Evolutionary conservation across 2,888 invertebrate species (phyloP), one percentile per base, ranked within the genome.

Genomic region (Peribatodes rhomboidaria): DNA sequence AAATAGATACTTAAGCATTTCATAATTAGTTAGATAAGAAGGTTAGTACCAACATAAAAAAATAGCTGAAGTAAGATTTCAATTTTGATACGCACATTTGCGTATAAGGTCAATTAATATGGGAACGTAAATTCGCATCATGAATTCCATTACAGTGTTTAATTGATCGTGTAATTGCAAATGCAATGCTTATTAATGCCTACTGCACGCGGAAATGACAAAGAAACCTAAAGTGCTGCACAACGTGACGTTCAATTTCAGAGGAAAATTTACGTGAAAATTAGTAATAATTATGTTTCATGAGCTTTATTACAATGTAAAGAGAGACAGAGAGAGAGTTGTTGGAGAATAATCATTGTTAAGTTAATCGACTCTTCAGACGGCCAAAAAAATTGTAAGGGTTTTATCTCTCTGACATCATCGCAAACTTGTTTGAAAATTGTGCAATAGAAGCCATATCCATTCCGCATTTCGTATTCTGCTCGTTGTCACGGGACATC

Each of bases 131-230:
- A 55, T 16, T 55, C 8, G 44, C 58, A 53, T 49, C 47, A 41
- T 11, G 18, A 54, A 59, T 59, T 49, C 49, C 35, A 59, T 59
- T 50, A 64, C n/a, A 18, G 49, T 27, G 52, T 50, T 44, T 42
- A 65, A 65, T 62, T 42, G 54, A 50, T 57, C 59, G 64, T 69
- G 54, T 60, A 53, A 65, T 67, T 67, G 56, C 55, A 56, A 59
- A 62, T 59, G 44, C 46, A 42, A 27, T 59, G 49, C 61, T 31
- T 35, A 50, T 31, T 44, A 49, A 50, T 56, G 16, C 14, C n/a
- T 31, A 35, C 33, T 16, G 41, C 27, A n/a, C 16, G 46, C 52
- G 53, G 44, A 63, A 39, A 57, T 63, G 44, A 31, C 50, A 18
- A 46, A 18, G 22, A n/a, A 39, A 14, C 18, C 18, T 33, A 39